Evolutionary conservation across 2,113 vertebrate species (phyloP), one percentile per base, ranked within the genome.

Genomic region (Thalassoma bifasciatum): DNA sequence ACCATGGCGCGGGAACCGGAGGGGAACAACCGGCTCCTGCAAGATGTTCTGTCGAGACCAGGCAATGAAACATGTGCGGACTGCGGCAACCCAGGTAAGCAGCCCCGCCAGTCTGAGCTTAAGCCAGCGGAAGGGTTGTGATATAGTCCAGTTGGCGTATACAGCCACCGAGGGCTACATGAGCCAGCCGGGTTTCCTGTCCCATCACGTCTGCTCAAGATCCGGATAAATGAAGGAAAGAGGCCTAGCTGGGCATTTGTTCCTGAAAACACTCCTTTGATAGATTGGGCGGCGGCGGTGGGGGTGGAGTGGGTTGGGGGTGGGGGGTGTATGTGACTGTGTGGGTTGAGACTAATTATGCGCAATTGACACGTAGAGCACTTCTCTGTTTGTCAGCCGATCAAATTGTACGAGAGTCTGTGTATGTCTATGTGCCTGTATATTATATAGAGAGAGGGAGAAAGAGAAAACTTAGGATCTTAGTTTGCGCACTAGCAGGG

Each of bases 71-170:
- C 75, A 58, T 93, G 92, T 58, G 90, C 89, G 17, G 90, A 93
- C 88, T 93, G 92, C 92, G 92, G 89, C 81, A 93, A 92, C 54
- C 88, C 92, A 91, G 92, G 92, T 93, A 81, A 50, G 53, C 0
- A 46, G 1, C 8, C 42, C 10, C 10, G 13, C 51, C 38, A 1
- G 1, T 10, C 51, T 5, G 5, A 47, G 7, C 51, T n/a, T 3
- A 11, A n/a, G n/a, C n/a, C n/a, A n/a, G 1, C 17, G 13, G 3
- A 8, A 9, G 8, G 38, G 3, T 40, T 3, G 8, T 46, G 44
- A 19, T 3, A 2, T 4, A 5, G 13, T 6, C 38, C 13, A 14
- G 40, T 16, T 4, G 40, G 1, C 14, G 40, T n/a, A 4, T 42
- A 12, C 40, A 42, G 30, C 30, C 6, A 42, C 40, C 5, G 16